A percentile compares a stretch with the other conserved stretches of the same genome.
Evolutionary conservation across 2,113 vertebrate species (phyloP).

Genomic region (Chiloscyllium plagiosum): DNA sequence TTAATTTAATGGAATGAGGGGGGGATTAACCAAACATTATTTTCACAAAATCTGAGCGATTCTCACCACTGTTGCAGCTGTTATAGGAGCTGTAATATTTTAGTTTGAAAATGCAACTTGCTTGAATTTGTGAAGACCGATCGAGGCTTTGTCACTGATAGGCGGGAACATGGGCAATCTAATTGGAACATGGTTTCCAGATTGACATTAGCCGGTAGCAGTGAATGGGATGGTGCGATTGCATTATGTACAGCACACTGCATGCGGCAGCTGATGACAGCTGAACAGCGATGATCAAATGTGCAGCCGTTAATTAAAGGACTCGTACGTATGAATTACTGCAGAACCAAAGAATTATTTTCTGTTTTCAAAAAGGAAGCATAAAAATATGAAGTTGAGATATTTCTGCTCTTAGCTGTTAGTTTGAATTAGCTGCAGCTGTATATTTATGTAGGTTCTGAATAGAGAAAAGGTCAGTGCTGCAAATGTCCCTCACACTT

Average conservation of each 20-base stretch:
- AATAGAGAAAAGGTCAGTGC: not conserved
- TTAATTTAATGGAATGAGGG: not conserved
- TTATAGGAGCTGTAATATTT: not conserved
- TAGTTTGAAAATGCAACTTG: not conserved
- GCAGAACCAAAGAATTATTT: not conserved
- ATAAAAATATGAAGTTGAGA: not conserved
- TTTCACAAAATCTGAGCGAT: not conserved
- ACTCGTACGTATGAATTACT: constrained; percentile 11
- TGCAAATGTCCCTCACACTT: no score
- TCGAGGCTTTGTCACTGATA: not conserved
- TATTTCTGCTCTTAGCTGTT: not conserved
- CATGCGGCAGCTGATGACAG: not conserved
- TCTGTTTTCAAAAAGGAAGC: not conserved
- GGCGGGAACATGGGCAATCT: not conserved
- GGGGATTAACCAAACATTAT: constrained; percentile 8
- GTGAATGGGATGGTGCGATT: not conserved
- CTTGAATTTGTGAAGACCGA: not conserved
- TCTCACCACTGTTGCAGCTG: not conserved
- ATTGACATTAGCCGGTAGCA: not conserved
- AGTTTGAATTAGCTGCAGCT: not conserved
- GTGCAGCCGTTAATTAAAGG: constrained; percentile 12
- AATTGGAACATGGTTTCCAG: not conserved
- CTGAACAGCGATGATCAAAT: not conserved
- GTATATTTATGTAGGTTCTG: not conserved
- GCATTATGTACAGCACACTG: not conserved